These are phyloP conservation scores for Myotis brandtii DNA, from an alignment of 2,113 vertebrate genomes.

Conservation along the genomic window DNA sequence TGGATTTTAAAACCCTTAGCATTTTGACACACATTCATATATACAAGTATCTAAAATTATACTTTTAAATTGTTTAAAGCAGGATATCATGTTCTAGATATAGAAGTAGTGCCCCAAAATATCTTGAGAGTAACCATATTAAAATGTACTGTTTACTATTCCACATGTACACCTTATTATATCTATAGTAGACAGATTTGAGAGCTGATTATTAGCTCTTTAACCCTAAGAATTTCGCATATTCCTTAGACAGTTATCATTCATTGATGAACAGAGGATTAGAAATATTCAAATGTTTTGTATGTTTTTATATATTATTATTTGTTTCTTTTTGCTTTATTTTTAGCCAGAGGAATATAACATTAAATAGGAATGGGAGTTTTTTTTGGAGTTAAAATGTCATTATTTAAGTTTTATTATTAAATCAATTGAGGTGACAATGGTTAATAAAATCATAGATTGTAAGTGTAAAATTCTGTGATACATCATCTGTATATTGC, in stretches of 20 bases:
- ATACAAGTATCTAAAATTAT: neutral
- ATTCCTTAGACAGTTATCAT: neutral
- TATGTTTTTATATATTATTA: constrained; percentile 11
- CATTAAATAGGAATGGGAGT: neutral
- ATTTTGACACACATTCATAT: neutral
- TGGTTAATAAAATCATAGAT: neutral
- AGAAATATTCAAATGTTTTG: neutral
- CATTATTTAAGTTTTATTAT: neutral
- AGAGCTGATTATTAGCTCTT: neutral
- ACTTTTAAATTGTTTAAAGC: neutral
- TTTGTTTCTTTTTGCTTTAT: neutral
- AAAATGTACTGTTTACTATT: neutral
- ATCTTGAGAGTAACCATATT: neutral
- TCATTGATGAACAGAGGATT: neutral
- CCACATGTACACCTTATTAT: constrained; percentile 15
- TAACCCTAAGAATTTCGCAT: neutral
- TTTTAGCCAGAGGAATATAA: neutral
- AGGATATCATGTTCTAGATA: neutral
- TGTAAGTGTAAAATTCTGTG: neutral
- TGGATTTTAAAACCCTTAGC: neutral
- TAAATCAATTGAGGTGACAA: neutral
- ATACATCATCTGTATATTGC: neutral
- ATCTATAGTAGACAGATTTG: neutral
- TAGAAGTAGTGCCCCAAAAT: neutral
- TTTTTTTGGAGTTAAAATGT: neutral